Percentiles rank a stretch among this genome's conserved stretches.
These are phyloP conservation scores for Tringa solitaria DNA, from an alignment of 2,113 vertebrate species.

Conservation along the genomic window DNA sequence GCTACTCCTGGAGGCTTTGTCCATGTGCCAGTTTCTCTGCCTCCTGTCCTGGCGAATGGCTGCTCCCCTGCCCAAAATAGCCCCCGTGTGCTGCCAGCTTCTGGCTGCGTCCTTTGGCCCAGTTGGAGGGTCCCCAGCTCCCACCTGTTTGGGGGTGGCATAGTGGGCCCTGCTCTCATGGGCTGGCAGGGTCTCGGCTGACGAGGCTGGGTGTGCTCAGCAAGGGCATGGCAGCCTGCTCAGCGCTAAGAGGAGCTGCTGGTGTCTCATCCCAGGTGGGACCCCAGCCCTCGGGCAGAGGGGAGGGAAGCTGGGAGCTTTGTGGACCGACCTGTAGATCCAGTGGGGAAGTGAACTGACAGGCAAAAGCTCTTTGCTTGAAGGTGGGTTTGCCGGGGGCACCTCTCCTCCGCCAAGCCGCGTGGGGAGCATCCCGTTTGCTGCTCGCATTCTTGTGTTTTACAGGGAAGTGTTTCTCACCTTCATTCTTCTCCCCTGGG, in stretches of 20 bases:
- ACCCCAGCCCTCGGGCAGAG: neutral
- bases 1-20: neutral
- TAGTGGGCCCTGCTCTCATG: neutral
- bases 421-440: neutral
- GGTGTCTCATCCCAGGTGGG: neutral
- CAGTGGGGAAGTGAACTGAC: neutral
- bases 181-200: neutral
- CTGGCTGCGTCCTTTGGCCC: neutral
- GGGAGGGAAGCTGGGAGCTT: neutral
- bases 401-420: neutral
- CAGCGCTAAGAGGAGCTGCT: neutral
- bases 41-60: neutral
- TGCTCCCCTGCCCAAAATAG: constrained; percentile 44
- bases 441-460: neutral
- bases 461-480: neutral
- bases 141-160: neutral
- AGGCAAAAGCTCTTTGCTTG: neutral
- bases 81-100: neutral
- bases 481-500: neutral
- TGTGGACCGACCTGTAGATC: neutral
- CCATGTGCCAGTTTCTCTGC: neutral
- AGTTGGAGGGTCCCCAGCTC: constrained; percentile 15
- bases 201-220: neutral
- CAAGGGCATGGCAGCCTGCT: neutral
- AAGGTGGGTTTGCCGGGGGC: neutral